Base-by-base conservation (phyloP, 2,113 vertebrate species). In the Toxotes chatareus region DNA sequence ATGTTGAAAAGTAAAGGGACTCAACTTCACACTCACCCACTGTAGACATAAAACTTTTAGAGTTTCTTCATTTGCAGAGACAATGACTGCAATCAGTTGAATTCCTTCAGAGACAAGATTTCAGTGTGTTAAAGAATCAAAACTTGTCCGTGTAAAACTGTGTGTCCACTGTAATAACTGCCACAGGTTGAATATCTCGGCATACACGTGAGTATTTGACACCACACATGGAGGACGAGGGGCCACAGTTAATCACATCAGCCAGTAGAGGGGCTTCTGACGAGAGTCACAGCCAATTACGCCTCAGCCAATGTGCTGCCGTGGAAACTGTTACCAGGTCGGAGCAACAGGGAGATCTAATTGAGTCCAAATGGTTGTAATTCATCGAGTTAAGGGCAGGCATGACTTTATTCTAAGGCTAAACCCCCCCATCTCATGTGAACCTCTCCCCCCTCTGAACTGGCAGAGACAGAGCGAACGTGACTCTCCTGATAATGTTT, bases 281-380 rank as follows among this genome's bases (percentile, higher is more conserved):
- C 67, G 74, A 65, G 60, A 65, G 21, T 57, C 77, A 9, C 89
- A 82, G 87, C 67, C 82, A 74, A 55, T 85, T 83, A 74, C 40
- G 34, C 73, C 12, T 36, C 72, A 55, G 81, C 64, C 67, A 4
- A 66, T 59, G 34, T 53, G 76, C 70, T 72, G 77, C 80, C 61
- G 56, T 67, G 79, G 90, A 76, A 86, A 86, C 79, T 0, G 83
- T 88, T 76, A 32, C 81, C 77, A 40, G 44, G 49, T 0, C 7
- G 40, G 69, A 77, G 79, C 27, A n/a, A 65, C 36, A 0, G 42
- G 59, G 57, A 38, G 60, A 11, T 49, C 12, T 83, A 81, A 89
- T 82, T 73, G 72, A 80, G 77, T 79, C 84, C 86, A 87, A 90
- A 85, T 85, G 88, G 71, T 74, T 34, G 57, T 57, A 83, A 85